These are phyloP conservation scores for Calameuta filiformis DNA, from an alignment of 2,888 invertebrate species.

Conservation along the genomic window DNA sequence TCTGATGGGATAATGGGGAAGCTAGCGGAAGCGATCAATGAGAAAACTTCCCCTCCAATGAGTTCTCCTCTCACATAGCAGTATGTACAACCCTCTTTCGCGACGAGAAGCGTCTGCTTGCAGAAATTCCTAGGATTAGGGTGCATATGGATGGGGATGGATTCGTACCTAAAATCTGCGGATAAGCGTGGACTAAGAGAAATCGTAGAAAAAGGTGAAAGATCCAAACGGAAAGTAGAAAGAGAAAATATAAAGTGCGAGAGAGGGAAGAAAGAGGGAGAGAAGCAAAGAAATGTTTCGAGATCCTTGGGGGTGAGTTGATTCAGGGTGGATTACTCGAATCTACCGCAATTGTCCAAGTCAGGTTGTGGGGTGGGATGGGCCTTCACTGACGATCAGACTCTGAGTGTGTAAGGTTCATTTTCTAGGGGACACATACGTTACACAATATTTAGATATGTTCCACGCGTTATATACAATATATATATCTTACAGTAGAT, in stretches of 20 bases:
- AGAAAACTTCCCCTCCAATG: not conserved
- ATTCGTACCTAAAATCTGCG: not conserved
- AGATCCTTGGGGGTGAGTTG: not conserved
- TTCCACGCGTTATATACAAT: not conserved
- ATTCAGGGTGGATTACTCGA: not conserved
- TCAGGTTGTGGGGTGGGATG: not conserved
- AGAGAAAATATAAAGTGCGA: slow-evolving; percentile 15
- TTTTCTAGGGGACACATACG: not conserved
- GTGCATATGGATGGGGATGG: not conserved
- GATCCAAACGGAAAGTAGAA: slow-evolving; percentile 14
- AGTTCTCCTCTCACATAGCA: not conserved
- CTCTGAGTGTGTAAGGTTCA: not conserved
- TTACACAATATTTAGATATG: not conserved
- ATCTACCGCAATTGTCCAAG: not conserved
- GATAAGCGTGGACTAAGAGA: not conserved
- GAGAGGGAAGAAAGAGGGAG: not conserved
- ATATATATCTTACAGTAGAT: not conserved
- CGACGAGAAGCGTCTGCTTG: not conserved
- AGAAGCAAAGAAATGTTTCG: not conserved
- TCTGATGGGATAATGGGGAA: slow-evolving; percentile 33
- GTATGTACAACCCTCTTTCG: not conserved
- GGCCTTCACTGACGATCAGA: not conserved
- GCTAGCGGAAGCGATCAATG: slow-evolving; percentile 43
- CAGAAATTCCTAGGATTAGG: not conserved
- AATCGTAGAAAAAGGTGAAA: not conserved